A percentile compares a stretch with the other conserved stretches of the same genome.
Evolutionary conservation across 2,888 invertebrate genomes (phyloP).

Genomic region (Eilema caniola): DNA sequence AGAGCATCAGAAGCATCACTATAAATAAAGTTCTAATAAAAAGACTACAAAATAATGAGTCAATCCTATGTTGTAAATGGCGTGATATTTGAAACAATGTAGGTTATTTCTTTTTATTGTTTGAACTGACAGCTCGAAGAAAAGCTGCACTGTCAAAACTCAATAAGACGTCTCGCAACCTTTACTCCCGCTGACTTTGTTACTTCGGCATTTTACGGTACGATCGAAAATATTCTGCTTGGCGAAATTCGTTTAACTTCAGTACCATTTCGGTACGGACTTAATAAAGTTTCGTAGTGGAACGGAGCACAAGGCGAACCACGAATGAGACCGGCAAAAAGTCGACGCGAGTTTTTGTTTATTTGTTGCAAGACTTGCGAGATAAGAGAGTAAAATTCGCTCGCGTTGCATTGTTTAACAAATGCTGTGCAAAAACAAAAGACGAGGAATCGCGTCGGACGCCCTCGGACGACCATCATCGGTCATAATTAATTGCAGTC

Average conservation of each 20-base stretch:
- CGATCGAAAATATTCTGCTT: conserved; percentile 59
- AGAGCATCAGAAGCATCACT: conserved; percentile 77
- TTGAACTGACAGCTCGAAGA: conserved; percentile 34
- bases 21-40: conserved; percentile 80
- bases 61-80: conserved; percentile 65
- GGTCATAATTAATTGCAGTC: conserved; percentile 81
- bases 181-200: conserved; percentile 46
- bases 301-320: conserved; percentile 52
- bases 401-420: conserved; percentile 79
- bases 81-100: conserved; percentile 66
- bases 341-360: conserved; percentile 66
- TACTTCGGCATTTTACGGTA: conserved; percentile 54
- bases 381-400: conserved; percentile 65
- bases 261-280: conserved; percentile 63
- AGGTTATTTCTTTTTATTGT: conserved; percentile 45
- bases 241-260: conserved; percentile 58
- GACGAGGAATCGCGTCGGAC: conserved; percentile 56
- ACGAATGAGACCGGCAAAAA: conserved; percentile 66
- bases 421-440: conserved; percentile 81
- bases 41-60: conserved; percentile 75
- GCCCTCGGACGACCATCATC: conserved; percentile 66
- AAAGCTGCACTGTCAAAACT: conserved; percentile 47
- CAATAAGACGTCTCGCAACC: conserved; percentile 52
- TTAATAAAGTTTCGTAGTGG: conserved; percentile 70
- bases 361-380: conserved; percentile 66